phyloP scores from a whole-genome alignment of 2,888 invertebrate species.

The Agonum fuliginosum region DNA sequence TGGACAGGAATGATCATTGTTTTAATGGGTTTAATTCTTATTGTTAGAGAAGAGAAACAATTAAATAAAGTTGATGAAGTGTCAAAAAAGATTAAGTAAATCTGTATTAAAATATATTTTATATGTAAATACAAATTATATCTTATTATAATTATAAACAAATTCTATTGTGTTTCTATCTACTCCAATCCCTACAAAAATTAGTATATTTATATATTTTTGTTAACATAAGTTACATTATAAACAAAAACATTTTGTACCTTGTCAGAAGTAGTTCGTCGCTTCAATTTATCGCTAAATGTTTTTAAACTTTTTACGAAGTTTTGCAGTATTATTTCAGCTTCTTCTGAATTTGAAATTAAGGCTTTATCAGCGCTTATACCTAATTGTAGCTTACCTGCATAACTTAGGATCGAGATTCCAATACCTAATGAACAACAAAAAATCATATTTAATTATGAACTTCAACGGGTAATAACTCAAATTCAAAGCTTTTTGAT shows the following conservation, averaged over 20 bases:
- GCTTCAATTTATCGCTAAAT: background rate
- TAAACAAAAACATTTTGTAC: background rate
- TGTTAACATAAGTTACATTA: background rate
- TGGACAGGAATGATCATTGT: constrained; percentile 84
- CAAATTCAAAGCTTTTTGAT: background rate
- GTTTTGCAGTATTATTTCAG: constrained; percentile 69
- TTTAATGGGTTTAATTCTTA: constrained; percentile 80
- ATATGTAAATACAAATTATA: constrained; percentile 7
- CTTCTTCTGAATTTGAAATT: constrained; percentile 69
- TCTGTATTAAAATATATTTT: background rate
- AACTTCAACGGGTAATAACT: no score
- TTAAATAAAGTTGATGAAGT: constrained; percentile 3
- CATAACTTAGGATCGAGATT: constrained; percentile 74
- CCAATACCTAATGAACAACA: constrained; percentile 73
- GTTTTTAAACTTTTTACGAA: constrained; percentile 52
- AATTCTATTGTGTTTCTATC: background rate
- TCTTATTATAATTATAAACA: background rate
- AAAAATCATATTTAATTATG: background rate
- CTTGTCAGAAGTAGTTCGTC: background rate
- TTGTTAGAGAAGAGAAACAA: constrained; percentile 71
- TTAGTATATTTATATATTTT: background rate
- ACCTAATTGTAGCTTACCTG: constrained; percentile 73
- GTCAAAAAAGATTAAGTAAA: constrained; percentile 1
- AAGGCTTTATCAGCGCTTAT: constrained; percentile 73
- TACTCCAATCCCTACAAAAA: constrained; percentile 32